These are phyloP conservation scores for Hyppa rectilinea DNA, from an alignment of 2,888 invertebrate genomes.

Conservation along the genomic window DNA sequence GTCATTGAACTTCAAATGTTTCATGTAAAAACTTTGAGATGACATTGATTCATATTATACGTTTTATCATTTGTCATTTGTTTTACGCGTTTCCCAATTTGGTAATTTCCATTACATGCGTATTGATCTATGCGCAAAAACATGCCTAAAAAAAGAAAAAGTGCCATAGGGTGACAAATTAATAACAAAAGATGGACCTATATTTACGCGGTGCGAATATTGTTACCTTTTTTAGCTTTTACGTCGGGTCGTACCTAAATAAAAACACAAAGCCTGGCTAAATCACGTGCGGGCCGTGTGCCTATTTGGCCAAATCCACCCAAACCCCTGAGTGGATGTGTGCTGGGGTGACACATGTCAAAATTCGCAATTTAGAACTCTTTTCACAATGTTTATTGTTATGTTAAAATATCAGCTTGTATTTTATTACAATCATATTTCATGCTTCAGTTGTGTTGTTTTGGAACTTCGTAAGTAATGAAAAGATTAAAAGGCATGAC, in stretches of 20 bases:
- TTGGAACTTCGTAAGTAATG: neutral
- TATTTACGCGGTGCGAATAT: constrained; percentile 51
- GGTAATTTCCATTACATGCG: neutral
- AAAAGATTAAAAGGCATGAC: neutral
- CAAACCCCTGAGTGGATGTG: constrained; percentile 72
- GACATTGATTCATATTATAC: too few species aligned
- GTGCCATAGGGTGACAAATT: constrained; percentile 34
- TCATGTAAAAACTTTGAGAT: neutral
- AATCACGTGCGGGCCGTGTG: constrained; percentile 65
- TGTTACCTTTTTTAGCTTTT: constrained; percentile 59
- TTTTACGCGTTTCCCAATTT: too few species aligned
- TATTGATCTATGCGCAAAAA: neutral
- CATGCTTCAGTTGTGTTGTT: constrained; percentile 18
- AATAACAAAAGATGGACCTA: constrained; percentile 51
- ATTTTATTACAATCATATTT: constrained; percentile 28
- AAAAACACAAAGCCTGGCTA: constrained; percentile 72
- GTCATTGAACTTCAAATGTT: constrained; percentile 19
- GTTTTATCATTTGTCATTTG: too few species aligned
- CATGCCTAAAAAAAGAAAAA: constrained; percentile 3
- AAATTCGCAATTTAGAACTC: constrained; percentile 71
- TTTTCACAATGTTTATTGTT: constrained; percentile 55
- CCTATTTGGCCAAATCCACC: constrained; percentile 72
- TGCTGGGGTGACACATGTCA: constrained; percentile 75
- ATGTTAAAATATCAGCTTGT: constrained; percentile 43
- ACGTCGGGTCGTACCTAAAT: constrained; percentile 62